These are phyloP conservation scores for Centruroides sculpturatus DNA, from an alignment of 1,140 invertebrate genomes.

Conservation along the genomic window DNA sequence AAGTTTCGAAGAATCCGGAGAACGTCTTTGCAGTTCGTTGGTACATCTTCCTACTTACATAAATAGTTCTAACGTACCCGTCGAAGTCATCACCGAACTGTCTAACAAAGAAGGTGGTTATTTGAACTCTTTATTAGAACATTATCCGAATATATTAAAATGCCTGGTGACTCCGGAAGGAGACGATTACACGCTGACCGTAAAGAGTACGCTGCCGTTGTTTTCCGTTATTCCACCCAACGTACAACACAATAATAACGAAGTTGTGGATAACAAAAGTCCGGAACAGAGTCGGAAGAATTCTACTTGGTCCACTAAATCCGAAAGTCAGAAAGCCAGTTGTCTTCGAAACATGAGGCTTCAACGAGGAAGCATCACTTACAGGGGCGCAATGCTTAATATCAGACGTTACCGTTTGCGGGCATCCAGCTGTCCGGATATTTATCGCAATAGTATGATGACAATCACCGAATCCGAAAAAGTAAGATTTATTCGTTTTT, in stretches of 20 bases:
- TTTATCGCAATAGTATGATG: constrained; percentile 77
- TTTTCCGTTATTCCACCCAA: neutral
- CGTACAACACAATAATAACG: neutral
- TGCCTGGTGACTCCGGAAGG: constrained; percentile 5
- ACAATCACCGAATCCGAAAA: constrained; percentile 55
- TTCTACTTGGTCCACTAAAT: neutral
- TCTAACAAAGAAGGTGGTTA: constrained; percentile 18
- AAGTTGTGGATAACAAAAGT: neutral
- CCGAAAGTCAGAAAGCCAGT: constrained; percentile 2
- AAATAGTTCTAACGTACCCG: constrained; percentile 21
- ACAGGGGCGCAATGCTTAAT: constrained; percentile 65
- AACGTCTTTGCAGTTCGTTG: constrained; percentile 54
- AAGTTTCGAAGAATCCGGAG: constrained; percentile 8
- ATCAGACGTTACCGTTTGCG: constrained; percentile 58
- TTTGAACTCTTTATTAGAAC: constrained; percentile 16
- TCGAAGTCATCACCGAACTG: constrained; percentile 17
- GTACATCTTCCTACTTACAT: constrained; percentile 69
- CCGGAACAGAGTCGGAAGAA: too few species aligned
- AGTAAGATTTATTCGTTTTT: constrained; percentile 4
- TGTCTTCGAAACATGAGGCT: constrained; percentile 19
- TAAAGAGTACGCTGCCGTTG: constrained; percentile 7
- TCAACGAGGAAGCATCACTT: constrained; percentile 40
- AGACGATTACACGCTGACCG: constrained; percentile 6
- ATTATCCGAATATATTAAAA: constrained; percentile 18
- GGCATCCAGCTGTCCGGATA: constrained; percentile 76